A percentile compares a stretch with the other conserved stretches of the same genome.
These are phyloP conservation scores for Eciton burchellii DNA, from an alignment of 1,140 invertebrate genomes.

Conservation along the genomic window DNA sequence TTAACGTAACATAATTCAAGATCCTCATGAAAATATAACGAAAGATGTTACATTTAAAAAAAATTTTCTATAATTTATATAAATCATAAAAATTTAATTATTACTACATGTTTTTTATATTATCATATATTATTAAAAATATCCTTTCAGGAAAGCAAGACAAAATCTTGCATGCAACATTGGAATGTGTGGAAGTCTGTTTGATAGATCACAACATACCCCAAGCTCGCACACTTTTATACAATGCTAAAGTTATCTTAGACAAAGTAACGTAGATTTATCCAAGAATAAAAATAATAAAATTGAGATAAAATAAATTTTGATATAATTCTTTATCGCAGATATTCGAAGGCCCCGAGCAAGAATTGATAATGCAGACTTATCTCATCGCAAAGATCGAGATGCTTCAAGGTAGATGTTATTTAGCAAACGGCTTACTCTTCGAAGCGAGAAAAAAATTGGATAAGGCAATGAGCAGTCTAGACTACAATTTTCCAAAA, in stretches of 20 bases:
- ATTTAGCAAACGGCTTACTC: constrained; percentile 80
- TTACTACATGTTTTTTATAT: too few relatives aligned
- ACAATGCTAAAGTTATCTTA: constrained; percentile 80
- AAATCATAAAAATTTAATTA: constrained; percentile 57
- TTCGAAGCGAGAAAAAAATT: constrained; percentile 79
- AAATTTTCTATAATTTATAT: background rate
- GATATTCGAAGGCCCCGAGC: constrained; percentile 73
- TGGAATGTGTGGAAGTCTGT: constrained; percentile 86
- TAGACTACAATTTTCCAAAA: constrained; percentile 82
- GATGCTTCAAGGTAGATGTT: constrained; percentile 82
- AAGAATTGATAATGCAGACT: constrained; percentile 79
- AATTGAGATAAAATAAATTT: background rate
- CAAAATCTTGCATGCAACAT: constrained; percentile 82
- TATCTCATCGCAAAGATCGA: constrained; percentile 84
- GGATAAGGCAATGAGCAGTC: constrained; percentile 74
- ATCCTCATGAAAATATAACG: background rate
- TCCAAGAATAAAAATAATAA: constrained; percentile 33
- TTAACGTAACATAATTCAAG: background rate
- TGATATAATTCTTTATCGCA: constrained; percentile 50
- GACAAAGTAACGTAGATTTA: constrained; percentile 66
- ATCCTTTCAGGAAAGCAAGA: constrained; percentile 75
- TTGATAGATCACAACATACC: constrained; percentile 84
- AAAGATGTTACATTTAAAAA: constrained; percentile 57
- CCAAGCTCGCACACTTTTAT: constrained; percentile 85
- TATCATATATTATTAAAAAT: too few relatives aligned